A percentile compares a stretch with the other conserved stretches of the same genome.
These are phyloP conservation scores for Gephyroberyx darwinii DNA, from an alignment of 2,797 vertebrate species.

Conservation along the genomic window DNA sequence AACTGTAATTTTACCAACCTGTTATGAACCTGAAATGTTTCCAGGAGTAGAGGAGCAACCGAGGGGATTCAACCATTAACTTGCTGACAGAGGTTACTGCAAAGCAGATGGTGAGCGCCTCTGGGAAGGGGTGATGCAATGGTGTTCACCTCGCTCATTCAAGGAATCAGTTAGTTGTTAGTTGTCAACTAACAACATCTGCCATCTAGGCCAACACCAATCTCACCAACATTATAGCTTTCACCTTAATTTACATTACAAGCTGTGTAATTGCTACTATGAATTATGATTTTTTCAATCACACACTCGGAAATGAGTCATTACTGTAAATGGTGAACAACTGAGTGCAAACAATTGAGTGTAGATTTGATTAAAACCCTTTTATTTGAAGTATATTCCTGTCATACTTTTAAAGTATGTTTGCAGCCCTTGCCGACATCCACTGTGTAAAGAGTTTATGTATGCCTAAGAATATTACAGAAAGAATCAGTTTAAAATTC, in stretches of 20 bases:
- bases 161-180: too few species aligned
- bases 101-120: constrained; percentile 71
- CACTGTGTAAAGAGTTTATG: too few species aligned
- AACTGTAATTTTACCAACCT: constrained; percentile 33
- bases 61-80: constrained; percentile 62
- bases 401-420: background rate
- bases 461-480: too few species aligned
- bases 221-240: constrained; percentile 12
- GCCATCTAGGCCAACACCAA: constrained; percentile 33
- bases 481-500: too few species aligned
- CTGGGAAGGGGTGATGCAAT: constrained; percentile 31
- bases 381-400: background rate
- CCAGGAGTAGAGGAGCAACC: constrained; percentile 45
- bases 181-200: constrained; percentile 46
- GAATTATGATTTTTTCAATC: background rate
- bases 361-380: constrained; percentile 5
- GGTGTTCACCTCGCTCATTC: too few species aligned
- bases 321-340: constrained; percentile 11
- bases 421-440: too few species aligned
- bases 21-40: constrained; percentile 38
- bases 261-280: constrained; percentile 16
- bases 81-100: constrained; percentile 51
- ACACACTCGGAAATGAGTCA: constrained; percentile 30
- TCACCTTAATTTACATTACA: constrained; percentile 29
- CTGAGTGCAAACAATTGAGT: constrained; percentile 15